These are phyloP conservation scores for Amiota mariae DNA, from an alignment of 2,888 invertebrate species.

Conservation along the genomic window DNA sequence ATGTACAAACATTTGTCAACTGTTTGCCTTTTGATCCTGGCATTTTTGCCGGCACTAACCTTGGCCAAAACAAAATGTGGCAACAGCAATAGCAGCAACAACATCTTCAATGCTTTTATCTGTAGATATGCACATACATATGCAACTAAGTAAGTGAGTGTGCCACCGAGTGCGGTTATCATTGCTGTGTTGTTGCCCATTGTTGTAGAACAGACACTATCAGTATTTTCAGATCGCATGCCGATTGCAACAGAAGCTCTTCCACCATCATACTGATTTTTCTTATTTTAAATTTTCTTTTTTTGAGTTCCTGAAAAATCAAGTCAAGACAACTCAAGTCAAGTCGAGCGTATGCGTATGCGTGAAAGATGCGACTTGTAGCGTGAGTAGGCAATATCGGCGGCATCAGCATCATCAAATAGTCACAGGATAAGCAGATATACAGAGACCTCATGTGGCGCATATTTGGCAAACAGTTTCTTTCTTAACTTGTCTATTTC, in stretches of 20 bases:
- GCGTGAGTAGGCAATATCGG: conserved; percentile 9
- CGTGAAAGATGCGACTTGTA: background rate
- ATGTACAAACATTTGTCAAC: conserved; percentile 66
- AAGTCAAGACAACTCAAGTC: background rate
- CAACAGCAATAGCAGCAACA: no score
- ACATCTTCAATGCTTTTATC: conserved; percentile 4
- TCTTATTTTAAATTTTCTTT: background rate
- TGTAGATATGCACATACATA: background rate
- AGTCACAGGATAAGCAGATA: conserved; percentile 17
- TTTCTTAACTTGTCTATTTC: conserved; percentile 46
- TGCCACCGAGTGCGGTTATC: conserved; percentile 11
- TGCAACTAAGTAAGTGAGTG: no score
- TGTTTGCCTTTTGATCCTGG: conserved; percentile 62
- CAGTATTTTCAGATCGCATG: conserved; percentile 16
- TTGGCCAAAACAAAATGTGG: no score
- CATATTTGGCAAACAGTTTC: conserved; percentile 60
- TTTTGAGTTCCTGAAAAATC: background rate
- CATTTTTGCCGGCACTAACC: conserved; percentile 49
- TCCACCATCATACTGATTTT: background rate
- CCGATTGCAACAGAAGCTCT: conserved; percentile 17
- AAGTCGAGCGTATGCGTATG: background rate
- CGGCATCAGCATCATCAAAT: background rate
- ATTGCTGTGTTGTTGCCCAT: background rate
- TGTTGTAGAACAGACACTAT: conserved; percentile 17
- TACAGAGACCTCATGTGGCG: conserved; percentile 55